Base-by-base conservation (phyloP, 2,113 vertebrate genomes). In the Myanophis thanlyinensis region DNA sequence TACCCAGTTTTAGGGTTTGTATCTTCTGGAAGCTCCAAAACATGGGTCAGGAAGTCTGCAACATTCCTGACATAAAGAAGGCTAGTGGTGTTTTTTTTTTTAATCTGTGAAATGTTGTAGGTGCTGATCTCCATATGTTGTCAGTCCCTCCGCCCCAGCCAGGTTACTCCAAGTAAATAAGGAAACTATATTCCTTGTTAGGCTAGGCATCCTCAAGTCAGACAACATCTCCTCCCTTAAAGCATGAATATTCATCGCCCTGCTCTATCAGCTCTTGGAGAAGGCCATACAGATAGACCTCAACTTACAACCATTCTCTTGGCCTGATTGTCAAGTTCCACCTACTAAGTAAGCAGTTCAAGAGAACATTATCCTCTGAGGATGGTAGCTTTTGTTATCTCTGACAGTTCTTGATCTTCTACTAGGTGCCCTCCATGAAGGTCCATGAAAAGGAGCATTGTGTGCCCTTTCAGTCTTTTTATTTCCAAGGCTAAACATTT, bases 221-320 rank as follows among this genome's bases (percentile, higher is more conserved):
- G 80, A 52, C 35, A 86, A 49, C 59, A 80, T 5, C 59, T 84
- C 59, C 40, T 90, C 56, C 59, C 85, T 44, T n/a, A 27, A 11
- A 86, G 27, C 86, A 88, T 86, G 90, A 92, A 87, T 92, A 94
- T 94, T 93, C 91, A 93, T 91, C 93, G 35, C 46, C 44, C 27
- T 9, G 90, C 40, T 93, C 89, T 89, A 56, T 73, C 91, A 88
- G 59, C 56, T 89, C 46, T 85, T 56, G 13, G 87, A 52, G 53
- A 67, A 92, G 84, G 59, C 88, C 88, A 67, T 89, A 93, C 30
- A 67, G 27, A 30, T 30, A n/a, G 62, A 5, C 54, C 25, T 9
- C 30, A 30, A 62, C 62, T n/a, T 67, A 5, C 30, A 67, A n/a
- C 30, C 62, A n/a, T 15, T n/a, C 13, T 2, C 30, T 67, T 13